Evolutionary conservation across 2,113 vertebrate genomes (phyloP).

Genomic region (Petrocephalus zakoni): DNA sequence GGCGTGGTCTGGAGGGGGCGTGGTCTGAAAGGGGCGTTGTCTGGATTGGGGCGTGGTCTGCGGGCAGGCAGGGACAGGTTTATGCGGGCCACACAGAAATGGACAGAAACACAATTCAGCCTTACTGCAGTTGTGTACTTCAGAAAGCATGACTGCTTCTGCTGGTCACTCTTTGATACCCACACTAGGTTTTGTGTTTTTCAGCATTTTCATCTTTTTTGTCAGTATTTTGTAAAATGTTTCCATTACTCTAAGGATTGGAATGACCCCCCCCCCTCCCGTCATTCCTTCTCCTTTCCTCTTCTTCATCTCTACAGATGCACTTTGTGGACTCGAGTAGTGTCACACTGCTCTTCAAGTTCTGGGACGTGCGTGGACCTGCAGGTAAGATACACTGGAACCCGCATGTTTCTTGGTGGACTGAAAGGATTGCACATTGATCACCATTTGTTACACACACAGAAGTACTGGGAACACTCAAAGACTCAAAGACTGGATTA

Average conservation of each 20-base stretch:
- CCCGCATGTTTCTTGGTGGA: neutral
- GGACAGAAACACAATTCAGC: neutral
- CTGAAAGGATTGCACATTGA: neutral
- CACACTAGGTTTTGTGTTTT: no score
- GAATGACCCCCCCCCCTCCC: neutral
- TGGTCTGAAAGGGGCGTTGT: neutral
- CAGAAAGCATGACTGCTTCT: no score
- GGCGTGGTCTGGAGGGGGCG: neutral
- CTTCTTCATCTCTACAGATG: conserved; percentile 71
- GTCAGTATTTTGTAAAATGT: no score
- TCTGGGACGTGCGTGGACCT: conserved; percentile 80
- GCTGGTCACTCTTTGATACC: no score
- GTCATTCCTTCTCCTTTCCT: neutral
- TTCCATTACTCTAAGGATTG: no score
- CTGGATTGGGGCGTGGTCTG: neutral
- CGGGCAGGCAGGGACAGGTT: neutral
- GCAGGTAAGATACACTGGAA: conserved; percentile 60
- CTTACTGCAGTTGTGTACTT: neutral
- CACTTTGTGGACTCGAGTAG: conserved; percentile 73
- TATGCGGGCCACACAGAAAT: neutral
- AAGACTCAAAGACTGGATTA: neutral
- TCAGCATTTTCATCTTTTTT: no score
- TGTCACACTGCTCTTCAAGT: conserved; percentile 82
- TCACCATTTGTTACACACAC: neutral
- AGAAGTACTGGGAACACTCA: neutral